phyloP scores from a whole-genome alignment of 2,888 invertebrate species.

The Nephrotoma appendiculata region DNA sequence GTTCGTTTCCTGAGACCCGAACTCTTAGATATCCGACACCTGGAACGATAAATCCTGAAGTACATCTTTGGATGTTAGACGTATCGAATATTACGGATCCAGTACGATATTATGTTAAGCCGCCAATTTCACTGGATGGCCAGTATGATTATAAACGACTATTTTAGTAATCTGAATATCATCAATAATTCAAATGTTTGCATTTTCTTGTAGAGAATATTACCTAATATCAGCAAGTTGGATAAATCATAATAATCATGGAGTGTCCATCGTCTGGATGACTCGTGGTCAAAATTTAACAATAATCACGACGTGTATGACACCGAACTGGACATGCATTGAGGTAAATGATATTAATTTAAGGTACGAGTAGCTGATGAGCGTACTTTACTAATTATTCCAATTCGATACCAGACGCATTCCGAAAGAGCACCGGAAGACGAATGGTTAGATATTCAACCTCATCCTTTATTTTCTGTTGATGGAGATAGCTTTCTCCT shows the following conservation, averaged over 20 bases:
- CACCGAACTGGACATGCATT: conserved; percentile 69
- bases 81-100: conserved; percentile 51
- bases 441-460: conserved; percentile 74
- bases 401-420: conserved; percentile 43
- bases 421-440: conserved; percentile 71
- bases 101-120: conserved; percentile 50
- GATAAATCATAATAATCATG: conserved; percentile 60
- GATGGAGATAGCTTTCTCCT: conserved; percentile 75
- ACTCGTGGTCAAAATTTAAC: conserved; percentile 86
- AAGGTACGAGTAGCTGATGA: neutral
- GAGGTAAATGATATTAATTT: conserved; percentile 42
- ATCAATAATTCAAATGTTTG: neutral
- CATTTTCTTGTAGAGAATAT: conserved; percentile 51
- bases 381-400: neutral
- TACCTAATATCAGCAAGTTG: conserved; percentile 87
- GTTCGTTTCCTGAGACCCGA: conserved; percentile 63
- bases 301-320: conserved; percentile 70
- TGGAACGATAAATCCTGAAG: conserved; percentile 74
- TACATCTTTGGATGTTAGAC: conserved; percentile 66
- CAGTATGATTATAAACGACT: conserved; percentile 48
- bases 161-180: neutral
- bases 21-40: conserved; percentile 78
- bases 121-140: conserved; percentile 59
- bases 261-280: conserved; percentile 83
- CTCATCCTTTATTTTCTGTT: conserved; percentile 68